Percentiles rank a stretch among this genome's conserved stretches.
Conservation (phyloP, 2,113 vertebrate genomes). For the Poecilia latipinna region DNA sequence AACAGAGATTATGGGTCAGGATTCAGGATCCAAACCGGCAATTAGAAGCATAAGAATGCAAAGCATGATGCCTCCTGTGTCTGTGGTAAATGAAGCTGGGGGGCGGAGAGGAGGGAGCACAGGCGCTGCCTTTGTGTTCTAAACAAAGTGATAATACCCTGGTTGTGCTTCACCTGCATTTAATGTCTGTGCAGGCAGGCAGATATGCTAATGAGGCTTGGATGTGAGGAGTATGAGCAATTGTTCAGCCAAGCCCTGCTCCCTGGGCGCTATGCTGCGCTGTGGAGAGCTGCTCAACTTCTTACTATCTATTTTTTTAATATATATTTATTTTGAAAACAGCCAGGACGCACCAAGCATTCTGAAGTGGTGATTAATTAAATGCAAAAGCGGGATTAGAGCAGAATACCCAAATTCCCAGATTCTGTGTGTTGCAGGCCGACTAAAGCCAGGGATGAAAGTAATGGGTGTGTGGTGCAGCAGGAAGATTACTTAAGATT, state of each 20-base stretch:
- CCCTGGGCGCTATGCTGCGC: conserved; percentile 38
- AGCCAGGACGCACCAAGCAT: conserved; percentile 29
- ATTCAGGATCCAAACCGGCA: conserved; percentile 45
- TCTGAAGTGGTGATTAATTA: conserved; percentile 63
- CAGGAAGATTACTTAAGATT: conserved; percentile 61
- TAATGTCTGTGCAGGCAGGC: conserved; percentile 65
- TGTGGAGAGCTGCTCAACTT: conserved; percentile 47
- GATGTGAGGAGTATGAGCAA: conserved; percentile 61
- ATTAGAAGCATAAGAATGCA: conserved; percentile 59
- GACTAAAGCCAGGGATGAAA: conserved; percentile 52
- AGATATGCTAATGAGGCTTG: conserved; percentile 71
- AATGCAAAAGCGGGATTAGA: conserved; percentile 68
- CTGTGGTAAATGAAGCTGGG: conserved; percentile 42
- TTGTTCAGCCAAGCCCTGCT: conserved; percentile 65
- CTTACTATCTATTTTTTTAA: conserved; percentile 6
- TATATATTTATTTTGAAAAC: conserved; percentile 22
- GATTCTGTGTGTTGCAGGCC: conserved; percentile 37
- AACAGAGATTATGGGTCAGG: conserved; percentile 60
- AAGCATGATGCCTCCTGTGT: conserved; percentile 47
- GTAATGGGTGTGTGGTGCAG: conserved; percentile 29
- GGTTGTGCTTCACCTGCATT: conserved; percentile 68
- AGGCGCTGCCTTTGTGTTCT: conserved; percentile 54
- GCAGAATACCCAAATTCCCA: conserved; percentile 29
- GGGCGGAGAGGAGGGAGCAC: conserved; percentile 13
- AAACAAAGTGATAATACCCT: conserved; percentile 69